phyloP scores from a whole-genome alignment of 2,888 invertebrate species.

The Cotesia congregata region DNA sequence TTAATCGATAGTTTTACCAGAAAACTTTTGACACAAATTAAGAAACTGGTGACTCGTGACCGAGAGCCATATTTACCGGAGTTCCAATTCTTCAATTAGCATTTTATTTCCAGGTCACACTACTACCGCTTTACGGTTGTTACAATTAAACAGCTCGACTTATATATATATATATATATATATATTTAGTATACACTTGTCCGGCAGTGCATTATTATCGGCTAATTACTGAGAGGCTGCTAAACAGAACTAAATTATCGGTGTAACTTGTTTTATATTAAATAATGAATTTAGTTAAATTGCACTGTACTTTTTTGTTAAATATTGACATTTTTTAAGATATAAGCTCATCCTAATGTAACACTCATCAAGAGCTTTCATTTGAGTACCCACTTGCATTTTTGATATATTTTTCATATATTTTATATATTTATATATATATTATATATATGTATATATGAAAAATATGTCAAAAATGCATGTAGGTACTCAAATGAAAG shows the following conservation, averaged over 20 bases:
- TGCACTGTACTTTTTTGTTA: too few relatives aligned
- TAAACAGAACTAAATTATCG: slow-evolving; percentile 68
- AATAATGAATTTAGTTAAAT: background rate
- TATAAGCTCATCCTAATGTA: too few relatives aligned
- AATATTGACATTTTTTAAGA: too few relatives aligned
- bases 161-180: slow-evolving; percentile 26
- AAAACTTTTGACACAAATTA: slow-evolving; percentile 43
- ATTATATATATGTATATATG: too few relatives aligned
- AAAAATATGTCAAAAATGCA: too few relatives aligned
- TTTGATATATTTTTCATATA: too few relatives aligned
- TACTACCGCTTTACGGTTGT: slow-evolving; percentile 43
- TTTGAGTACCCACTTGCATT: too few relatives aligned
- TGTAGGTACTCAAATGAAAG: too few relatives aligned
- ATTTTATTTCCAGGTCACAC: slow-evolving; percentile 61
- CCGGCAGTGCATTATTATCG: slow-evolving; percentile 66
- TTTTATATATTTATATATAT: too few relatives aligned
- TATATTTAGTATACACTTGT: slow-evolving; percentile 48
- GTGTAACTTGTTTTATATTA: too few relatives aligned
- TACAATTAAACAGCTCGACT: background rate
- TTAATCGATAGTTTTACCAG: slow-evolving; percentile 44
- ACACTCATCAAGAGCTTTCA: too few relatives aligned
- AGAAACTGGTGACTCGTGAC: slow-evolving; percentile 34
- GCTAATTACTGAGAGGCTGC: slow-evolving; percentile 67
- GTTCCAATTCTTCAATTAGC: slow-evolving; percentile 64
- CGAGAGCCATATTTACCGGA: slow-evolving; percentile 33